Percentiles rank a stretch among this genome's conserved stretches.
These are phyloP conservation scores for Caenorhabditis zanzibari DNA, from an alignment of 2,888 invertebrate genomes.

Conservation along the genomic window DNA sequence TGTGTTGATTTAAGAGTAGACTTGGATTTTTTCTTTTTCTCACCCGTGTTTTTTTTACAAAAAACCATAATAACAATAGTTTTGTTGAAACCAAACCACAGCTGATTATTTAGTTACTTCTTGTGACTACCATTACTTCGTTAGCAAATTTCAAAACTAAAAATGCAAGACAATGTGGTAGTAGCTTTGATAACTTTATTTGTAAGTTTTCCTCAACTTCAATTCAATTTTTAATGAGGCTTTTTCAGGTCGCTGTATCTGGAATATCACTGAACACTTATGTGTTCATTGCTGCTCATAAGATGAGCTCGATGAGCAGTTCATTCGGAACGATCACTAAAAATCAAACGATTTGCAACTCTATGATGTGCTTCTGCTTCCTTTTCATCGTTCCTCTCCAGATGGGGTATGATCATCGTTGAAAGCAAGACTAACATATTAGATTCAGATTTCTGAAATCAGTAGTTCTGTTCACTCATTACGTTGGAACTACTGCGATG, in stretches of 20 bases:
- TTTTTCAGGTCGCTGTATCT: neutral
- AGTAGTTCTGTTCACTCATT: slow-evolving; percentile 8
- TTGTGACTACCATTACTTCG: too few species aligned
- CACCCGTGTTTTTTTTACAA: too few species aligned
- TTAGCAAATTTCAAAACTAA: neutral
- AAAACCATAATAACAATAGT: too few species aligned
- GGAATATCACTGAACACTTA: neutral
- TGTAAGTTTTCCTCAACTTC: neutral
- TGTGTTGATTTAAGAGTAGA: too few species aligned
- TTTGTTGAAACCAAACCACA: too few species aligned
- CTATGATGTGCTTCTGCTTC: slow-evolving; percentile 13
- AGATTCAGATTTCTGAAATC: neutral
- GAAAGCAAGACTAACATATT: neutral
- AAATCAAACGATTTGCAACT: slow-evolving; percentile 15
- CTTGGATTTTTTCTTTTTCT: too few species aligned
- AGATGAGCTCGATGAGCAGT: slow-evolving; percentile 24
- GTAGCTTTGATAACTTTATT: slow-evolving; percentile 7
- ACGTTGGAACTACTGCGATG: slow-evolving; percentile 33
- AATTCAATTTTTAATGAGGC: too few species aligned
- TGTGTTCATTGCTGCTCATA: slow-evolving; percentile 1
- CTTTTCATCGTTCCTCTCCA: slow-evolving; percentile 3
- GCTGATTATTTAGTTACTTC: too few species aligned
- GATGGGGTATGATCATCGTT: slow-evolving; percentile 7
- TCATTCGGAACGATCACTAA: slow-evolving; percentile 27
- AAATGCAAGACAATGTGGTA: neutral